Conservation (phyloP, 2,113 vertebrate species). For the Herpetotheres cachinnans region DNA sequence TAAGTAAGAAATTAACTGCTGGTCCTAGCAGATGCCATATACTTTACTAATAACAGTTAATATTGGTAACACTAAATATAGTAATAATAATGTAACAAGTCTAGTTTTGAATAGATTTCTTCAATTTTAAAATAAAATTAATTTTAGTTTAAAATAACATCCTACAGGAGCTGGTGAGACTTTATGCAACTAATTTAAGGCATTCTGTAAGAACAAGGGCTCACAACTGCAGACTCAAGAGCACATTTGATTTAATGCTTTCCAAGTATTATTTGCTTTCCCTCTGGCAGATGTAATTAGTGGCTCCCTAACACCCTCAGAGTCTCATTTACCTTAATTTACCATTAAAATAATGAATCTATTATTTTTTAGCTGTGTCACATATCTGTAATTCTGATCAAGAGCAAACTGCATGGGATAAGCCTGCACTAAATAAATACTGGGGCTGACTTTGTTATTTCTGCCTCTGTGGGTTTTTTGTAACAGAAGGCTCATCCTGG, state of each 20-base stretch:
- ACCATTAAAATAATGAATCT: neutral
- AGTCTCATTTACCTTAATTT: neutral
- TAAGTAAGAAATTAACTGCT: constrained; percentile 4
- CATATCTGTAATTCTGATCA: neutral
- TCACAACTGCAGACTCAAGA: neutral
- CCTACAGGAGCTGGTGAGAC: neutral
- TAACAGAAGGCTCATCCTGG: neutral
- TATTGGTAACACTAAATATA: neutral
- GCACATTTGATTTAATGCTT: constrained; percentile 13
- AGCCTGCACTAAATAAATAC: neutral
- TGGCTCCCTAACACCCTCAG: neutral
- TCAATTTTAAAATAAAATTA: neutral
- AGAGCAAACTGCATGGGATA: neutral
- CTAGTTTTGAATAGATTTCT: neutral
- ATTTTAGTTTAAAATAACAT: neutral
- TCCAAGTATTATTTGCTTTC: constrained; percentile 42
- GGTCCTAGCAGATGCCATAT: neutral
- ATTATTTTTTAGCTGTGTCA: constrained; percentile 5
- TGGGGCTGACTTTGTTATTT: neutral
- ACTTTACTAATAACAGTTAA: neutral
- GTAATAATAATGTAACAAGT: neutral
- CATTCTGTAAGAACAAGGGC: neutral
- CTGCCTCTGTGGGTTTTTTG: neutral
- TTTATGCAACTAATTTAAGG: neutral
- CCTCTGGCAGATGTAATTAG: constrained; percentile 2